Conservation (phyloP, 1,140 invertebrate species). For the Apolygus lucorum region DNA sequence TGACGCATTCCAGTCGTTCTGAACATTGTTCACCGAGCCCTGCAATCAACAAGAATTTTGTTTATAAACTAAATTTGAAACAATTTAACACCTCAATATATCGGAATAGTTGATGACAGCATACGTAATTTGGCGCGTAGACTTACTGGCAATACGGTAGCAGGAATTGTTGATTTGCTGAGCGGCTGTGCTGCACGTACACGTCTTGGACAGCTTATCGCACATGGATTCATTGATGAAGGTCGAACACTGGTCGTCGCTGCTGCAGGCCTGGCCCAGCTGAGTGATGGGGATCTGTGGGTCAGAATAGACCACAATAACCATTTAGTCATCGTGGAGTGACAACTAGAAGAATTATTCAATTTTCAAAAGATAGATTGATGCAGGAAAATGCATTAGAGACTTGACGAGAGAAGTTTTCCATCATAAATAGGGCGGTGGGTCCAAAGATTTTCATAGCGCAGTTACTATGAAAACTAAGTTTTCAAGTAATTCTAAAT, state of each 20-base stretch:
- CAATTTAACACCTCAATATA: background rate
- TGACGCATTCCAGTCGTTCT: background rate
- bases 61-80: background rate
- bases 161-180: background rate
- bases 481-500: too few species aligned
- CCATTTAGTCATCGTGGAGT: too few species aligned
- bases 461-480: background rate
- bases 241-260: background rate
- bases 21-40: background rate
- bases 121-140: background rate
- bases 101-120: background rate
- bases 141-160: conserved; percentile 1
- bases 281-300: background rate
- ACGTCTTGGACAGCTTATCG: background rate
- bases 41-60: background rate
- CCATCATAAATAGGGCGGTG: too few species aligned
- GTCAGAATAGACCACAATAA: too few species aligned
- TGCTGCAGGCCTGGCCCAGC: background rate
- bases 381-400: background rate
- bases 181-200: background rate
- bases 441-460: too few species aligned
- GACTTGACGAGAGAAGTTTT: too few species aligned
- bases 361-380: too few species aligned
- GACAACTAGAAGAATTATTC: too few species aligned
- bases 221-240: background rate